Evolutionary conservation across 2,113 vertebrate genomes (phyloP).

Genomic region (Struthio camelus): DNA sequence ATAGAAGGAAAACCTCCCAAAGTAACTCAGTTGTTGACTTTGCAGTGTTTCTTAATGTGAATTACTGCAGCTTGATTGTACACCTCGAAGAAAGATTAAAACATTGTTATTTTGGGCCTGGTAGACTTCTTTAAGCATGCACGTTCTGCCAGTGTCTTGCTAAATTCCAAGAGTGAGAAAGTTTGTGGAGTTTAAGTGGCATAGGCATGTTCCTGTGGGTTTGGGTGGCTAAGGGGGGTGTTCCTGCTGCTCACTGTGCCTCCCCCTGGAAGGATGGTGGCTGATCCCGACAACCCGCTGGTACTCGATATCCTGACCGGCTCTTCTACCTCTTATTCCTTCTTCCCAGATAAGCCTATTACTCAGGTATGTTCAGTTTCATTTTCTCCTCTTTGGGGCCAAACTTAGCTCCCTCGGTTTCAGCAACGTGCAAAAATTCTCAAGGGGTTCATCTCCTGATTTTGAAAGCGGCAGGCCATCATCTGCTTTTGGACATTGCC

Average conservation of each 20-base stretch:
- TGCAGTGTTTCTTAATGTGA: fast-evolving
- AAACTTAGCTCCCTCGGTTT: background rate
- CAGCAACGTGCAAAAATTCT: background rate
- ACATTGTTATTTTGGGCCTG: background rate
- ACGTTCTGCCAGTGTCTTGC: background rate
- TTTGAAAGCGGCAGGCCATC: background rate
- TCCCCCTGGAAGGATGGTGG: constrained; percentile 86
- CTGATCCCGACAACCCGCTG: constrained; percentile 94
- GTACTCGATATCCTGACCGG: constrained; percentile 98
- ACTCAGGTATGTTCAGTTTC: constrained; percentile 81
- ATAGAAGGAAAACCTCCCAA: background rate
- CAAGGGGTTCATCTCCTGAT: background rate
- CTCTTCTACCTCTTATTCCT: constrained; percentile 95
- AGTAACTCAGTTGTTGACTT: background rate
- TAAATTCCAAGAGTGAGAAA: background rate
- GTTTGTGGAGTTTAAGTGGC: fast-evolving
- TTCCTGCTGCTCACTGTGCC: fast-evolving
- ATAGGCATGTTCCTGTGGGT: fast-evolving
- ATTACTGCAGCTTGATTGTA: fast-evolving
- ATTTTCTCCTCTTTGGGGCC: background rate
- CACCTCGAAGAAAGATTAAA: background rate
- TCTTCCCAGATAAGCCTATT: constrained; percentile 94
- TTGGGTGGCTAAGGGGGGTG: fast-evolving
- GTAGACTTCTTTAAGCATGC: background rate
- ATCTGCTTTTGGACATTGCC: fast-evolving